Evolutionary conservation across 2,888 invertebrate species (phyloP), one percentile per base, ranked within the genome.

Genomic region (Catocala sponsa): DNA sequence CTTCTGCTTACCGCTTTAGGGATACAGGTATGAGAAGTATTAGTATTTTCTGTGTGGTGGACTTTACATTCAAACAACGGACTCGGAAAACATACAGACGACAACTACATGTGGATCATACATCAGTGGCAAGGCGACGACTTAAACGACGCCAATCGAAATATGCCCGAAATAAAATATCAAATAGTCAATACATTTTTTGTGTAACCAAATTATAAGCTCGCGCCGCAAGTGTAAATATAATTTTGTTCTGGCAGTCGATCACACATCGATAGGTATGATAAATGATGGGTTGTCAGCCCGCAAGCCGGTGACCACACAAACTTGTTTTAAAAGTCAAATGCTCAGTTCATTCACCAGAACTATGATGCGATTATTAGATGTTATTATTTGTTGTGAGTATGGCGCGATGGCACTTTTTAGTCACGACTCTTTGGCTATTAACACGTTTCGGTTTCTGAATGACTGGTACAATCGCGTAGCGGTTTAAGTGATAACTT

Each of bases 191-290:
- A 11, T n/a, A n/a, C 38, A 35, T n/a, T 47, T 48, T 32, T 47
- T 55, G 35, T 53, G 11, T 44, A 38, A 55, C 43, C 54, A 55
- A 49, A 49, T 55, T 46, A 54, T 47, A 41, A 53, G 13, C 43
- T 56, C 4, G 38, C 55, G 52, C 38, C 33, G 49, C 44, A 51
- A 83, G 75, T 74, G 61, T 75, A 67, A 66, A 70, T 60, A 70
- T 60, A 76, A 72, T 62, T 75, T 79, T 68, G 83, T 81, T 55
- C 75, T 71, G 82, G 83, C 81, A 85, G 87, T 85, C 86, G 90
- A 90, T 91, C 91, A 88, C 84, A 80, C 76, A 83, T 89, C 85
- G 91, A 90, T 90, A 87, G 78, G 71, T 66, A 83, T 90, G 91
- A 91, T 90, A 88, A 89, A 91, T 89, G 89, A 82, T 81, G 78